Base-by-base conservation (phyloP, 2,113 vertebrate species). In the Nerophis ophidion region DNA sequence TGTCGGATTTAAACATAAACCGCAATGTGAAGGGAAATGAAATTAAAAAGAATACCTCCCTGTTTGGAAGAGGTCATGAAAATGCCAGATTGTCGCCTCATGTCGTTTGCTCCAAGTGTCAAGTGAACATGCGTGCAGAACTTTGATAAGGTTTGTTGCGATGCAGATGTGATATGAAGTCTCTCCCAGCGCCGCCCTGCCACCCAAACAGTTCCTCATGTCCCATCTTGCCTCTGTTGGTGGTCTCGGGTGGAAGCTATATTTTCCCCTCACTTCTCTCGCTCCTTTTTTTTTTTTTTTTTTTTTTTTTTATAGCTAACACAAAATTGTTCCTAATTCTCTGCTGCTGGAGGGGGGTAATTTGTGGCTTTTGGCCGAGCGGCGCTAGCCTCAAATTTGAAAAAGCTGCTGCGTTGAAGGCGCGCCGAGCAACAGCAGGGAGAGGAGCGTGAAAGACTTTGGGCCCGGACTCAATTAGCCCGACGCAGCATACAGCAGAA, bases 311-410 rank as follows among this genome's bases (percentile, higher is more conserved):
- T 89, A 89, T 88, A 89, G 88, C 88, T 85, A 88, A 91, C 86
- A 87, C 88, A 90, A 91, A 91, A 91, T 91, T 89, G 88, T 91
- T 91, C 88, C 88, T 91, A 91, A 91, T 91, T 90, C 88, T 84
- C 88, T 90, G 87, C 86, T 89, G 88, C 88, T 89, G 82, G 89
- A 91, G 88, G 88, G 89, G 87, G 90, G 89, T 90, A 89, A 90
- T 89, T 91, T 91, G 89, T 71, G 89, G 89, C 86, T 91, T 90
- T 89, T 89, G 89, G 90, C 90, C 87, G 85, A 88, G 86, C 86
- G 84, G 88, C 78, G 73, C 81, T 87, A 89, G 85, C 87, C 87
- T 81, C 86, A 90, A 89, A 91, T 90, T 90, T 89, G 79, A 89
- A 91, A 89, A 91, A 90, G 88, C 88, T 91, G 88, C 86, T 82